These are phyloP conservation scores for Apogon talboti DNA, from an alignment of 2,797 vertebrate genomes.

Conservation along the genomic window DNA sequence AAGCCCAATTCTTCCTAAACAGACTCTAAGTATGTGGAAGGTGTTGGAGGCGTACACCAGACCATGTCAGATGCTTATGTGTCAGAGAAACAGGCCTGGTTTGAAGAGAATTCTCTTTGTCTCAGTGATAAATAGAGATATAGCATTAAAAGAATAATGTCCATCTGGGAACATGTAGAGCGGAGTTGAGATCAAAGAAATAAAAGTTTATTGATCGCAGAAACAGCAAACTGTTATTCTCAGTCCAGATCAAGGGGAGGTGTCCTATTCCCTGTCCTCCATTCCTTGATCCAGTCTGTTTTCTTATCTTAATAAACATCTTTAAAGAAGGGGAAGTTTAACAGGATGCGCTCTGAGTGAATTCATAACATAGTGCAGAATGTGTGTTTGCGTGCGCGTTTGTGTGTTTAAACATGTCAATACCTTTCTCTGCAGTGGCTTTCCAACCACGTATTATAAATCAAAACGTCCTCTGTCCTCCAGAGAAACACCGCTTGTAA, in stretches of 20 bases:
- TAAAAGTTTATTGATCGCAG: slow-evolving; percentile 65
- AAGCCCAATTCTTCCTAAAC: too few species aligned
- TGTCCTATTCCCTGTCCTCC: slow-evolving; percentile 33
- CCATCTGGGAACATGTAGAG: slow-evolving; percentile 26
- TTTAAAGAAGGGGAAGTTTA: slow-evolving; percentile 20
- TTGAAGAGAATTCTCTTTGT: slow-evolving; percentile 10
- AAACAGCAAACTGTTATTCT: slow-evolving; percentile 51
- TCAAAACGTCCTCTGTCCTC: slow-evolving; percentile 23
- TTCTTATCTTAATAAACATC: slow-evolving; percentile 39
- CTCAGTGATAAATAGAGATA: slow-evolving; percentile 32
- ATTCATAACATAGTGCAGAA: too few species aligned
- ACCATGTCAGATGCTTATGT: too few species aligned
- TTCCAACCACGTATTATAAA: slow-evolving; percentile 5
- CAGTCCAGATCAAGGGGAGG: slow-evolving; percentile 37
- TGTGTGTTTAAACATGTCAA: slow-evolving; percentile 17
- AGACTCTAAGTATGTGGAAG: too few species aligned
- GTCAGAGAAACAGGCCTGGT: too few species aligned
- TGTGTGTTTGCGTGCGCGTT: not conserved
- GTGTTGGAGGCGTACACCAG: too few species aligned
- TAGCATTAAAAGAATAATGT: slow-evolving; percentile 13
- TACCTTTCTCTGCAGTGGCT: not conserved
- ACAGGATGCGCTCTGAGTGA: not conserved
- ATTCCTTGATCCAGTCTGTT: slow-evolving; percentile 37
- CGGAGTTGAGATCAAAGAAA: slow-evolving; percentile 55
- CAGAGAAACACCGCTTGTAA: slow-evolving; percentile 24